Evolutionary conservation across 2,888 invertebrate genomes (phyloP).

Genomic region (Zaprionus lineosus): DNA sequence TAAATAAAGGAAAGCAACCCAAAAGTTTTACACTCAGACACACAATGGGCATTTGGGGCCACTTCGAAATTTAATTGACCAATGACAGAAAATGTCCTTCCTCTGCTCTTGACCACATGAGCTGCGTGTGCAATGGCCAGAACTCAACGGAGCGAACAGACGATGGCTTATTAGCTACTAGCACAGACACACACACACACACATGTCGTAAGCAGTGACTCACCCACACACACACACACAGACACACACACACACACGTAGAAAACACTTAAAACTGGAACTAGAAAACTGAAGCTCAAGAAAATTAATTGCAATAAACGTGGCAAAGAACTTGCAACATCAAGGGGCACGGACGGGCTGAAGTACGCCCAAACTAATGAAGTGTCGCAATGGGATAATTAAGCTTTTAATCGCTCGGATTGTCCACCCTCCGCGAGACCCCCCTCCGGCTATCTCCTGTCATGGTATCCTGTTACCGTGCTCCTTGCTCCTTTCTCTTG

Average conservation of each 20-base stretch:
- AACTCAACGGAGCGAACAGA: slow-evolving; percentile 20
- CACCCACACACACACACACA: background rate
- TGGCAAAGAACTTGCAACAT: slow-evolving; percentile 47
- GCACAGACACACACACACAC: background rate
- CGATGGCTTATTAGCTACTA: slow-evolving; percentile 16
- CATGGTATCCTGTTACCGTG: slow-evolving; percentile 55
- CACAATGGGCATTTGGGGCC: slow-evolving; percentile 27
- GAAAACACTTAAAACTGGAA: slow-evolving; percentile 61
- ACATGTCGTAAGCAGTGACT: too few relatives aligned
- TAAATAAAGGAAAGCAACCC: slow-evolving; percentile 5
- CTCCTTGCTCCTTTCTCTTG: slow-evolving; percentile 45
- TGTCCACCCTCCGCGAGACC: too few relatives aligned
- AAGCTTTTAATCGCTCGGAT: slow-evolving; percentile 69
- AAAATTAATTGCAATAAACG: slow-evolving; percentile 77
- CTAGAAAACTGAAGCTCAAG: slow-evolving; percentile 65
- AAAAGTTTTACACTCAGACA: slow-evolving; percentile 16
- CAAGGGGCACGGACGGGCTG: background rate
- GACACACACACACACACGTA: slow-evolving; percentile 3
- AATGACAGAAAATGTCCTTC: slow-evolving; percentile 52
- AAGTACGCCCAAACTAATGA: slow-evolving; percentile 70
- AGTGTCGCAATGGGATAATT: slow-evolving; percentile 77
- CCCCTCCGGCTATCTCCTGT: background rate
- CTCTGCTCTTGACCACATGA: slow-evolving; percentile 21
- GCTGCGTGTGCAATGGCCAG: slow-evolving; percentile 29
- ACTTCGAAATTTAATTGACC: slow-evolving; percentile 60